Base-by-base conservation (phyloP, 92 coral and sea anemone species). In the Porites evermanni region DNA sequence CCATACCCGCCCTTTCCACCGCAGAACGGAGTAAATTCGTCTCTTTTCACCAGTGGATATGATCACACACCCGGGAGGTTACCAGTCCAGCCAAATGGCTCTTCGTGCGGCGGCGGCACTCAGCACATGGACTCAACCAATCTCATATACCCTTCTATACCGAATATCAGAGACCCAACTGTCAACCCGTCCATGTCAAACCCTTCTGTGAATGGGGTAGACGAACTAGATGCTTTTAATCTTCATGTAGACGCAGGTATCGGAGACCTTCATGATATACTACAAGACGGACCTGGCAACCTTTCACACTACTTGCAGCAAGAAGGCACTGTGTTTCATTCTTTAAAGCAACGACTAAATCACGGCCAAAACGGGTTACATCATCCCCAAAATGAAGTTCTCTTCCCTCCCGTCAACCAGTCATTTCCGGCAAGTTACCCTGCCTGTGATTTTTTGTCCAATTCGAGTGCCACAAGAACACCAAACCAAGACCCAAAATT, bases 401-500 rank as follows among this genome's bases (percentile, higher is more conserved):
- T 64, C 71, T 70, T 53, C 11, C 53, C 50, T 14, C 38, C 76
- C n/a, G 78, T 81, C 47, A 13, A 29, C 14, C 51, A 32, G 1
- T 11, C 32, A 5, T 8, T 70, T 44, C n/a, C 69, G 19, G 59
- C 13, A 71, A 70, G 19, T 59, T 26, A 32, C 16, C 69, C 5
- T 17, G n/a, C 32, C 18, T 74, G 56, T 60, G 78, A 81, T 38
- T 81, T 70, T n/a, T n/a, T 70, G 70, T 44, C 23, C 4, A 64
- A 81, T 51, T 29, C 86, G 38, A 72, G 64, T 20, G 61, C 19
- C 78, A 38, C 78, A 70, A 70, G 70, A 18, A 6, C 58, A 56
- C 69, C 86, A 81, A 54, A 67, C 44, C 86, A 81, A 44, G 78
- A 81, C 78, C 65, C 86, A 0, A 53, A n/a, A 68, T 60, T 58